Percentiles rank a stretch among this genome's conserved stretches.
These are phyloP conservation scores for Caenorhabditis remanei DNA, from an alignment of 1,140 invertebrate genomes.

Conservation along the genomic window DNA sequence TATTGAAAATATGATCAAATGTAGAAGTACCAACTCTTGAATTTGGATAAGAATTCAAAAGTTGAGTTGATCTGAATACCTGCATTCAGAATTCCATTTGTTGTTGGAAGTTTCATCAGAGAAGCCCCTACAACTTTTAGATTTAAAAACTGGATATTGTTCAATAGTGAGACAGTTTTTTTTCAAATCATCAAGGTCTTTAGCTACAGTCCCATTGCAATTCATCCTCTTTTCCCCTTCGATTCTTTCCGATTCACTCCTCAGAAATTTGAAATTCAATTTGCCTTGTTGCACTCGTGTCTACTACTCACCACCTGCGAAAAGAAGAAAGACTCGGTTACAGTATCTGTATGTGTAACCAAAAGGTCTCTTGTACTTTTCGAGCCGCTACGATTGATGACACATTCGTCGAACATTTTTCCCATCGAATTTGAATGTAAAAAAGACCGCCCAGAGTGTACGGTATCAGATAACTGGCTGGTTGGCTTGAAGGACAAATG, in stretches of 20 bases:
- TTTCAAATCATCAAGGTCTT: neutral
- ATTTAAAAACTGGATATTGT: too few relatives aligned
- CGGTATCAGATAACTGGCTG: neutral
- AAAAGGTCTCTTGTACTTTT: conserved; percentile 42
- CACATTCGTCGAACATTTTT: neutral
- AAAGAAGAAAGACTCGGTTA: neutral
- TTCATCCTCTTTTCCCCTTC: neutral
- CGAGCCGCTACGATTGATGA: conserved; percentile 7
- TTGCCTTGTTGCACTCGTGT: conserved; percentile 5
- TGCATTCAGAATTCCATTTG: too few relatives aligned
- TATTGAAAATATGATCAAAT: neutral
- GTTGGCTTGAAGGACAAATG: neutral
- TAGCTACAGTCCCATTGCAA: neutral
- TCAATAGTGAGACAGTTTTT: too few relatives aligned
- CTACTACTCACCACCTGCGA: conserved; percentile 27
- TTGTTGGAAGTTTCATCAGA: too few relatives aligned
- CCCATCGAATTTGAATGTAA: neutral
- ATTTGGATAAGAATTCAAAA: neutral
- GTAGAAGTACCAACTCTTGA: neutral
- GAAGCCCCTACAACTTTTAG: too few relatives aligned
- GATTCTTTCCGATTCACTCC: neutral
- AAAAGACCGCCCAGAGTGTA: neutral
- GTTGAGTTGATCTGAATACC: too few relatives aligned
- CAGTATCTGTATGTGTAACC: conserved; percentile 1
- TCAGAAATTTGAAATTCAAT: conserved; percentile 5